Base-by-base conservation (phyloP, 1,140 invertebrate genomes). In the Charaxes varanes region DNA sequence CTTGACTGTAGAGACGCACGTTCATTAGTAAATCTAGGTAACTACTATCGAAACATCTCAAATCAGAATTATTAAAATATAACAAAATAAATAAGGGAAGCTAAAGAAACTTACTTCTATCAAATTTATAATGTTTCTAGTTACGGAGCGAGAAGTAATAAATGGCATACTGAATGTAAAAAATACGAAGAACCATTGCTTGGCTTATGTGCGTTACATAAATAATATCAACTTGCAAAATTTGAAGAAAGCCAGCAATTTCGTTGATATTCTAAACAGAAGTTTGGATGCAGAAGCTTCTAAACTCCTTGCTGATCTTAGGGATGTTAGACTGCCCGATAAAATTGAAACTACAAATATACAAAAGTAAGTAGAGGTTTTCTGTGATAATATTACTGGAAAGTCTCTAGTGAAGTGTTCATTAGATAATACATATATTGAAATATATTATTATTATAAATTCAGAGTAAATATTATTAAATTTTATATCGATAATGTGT, bases 141-240 rank as follows among this genome's bases (percentile, higher is more conserved):
- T 99, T 6, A 99, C 97, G 0, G 97, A 99, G 85, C 85, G 97
- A 32, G 97, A 99, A 86, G 96, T 99, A 0, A 98, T 98, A 41
- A 96, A 97, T 58, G 97, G 97, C 0, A 88, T 98, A 19, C 72
- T 99, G 6, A 96, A 94, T 56, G 97, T 98, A 0, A 94, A 95
- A 61, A 97, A 98, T 59, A 97, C 96, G 0, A 96, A 96, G 73
- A 97, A 98, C 61, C 97, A 98, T 80, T 97, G 95, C 59, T 83
- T 99, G n/a, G 96, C 96, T 0, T 98, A 98, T 68, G 90, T 98
- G 2, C 87, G 97, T 27, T 96, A 97, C 71, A 99, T 99, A 64
- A 97, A 97, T 77, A 99, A 99, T 65, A 98, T 99, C 15, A 98
- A 99, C 81, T 86, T 98, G 14, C 95, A 97, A 77, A 96, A 98